These are phyloP conservation scores for Burhinus bistriatus DNA, from an alignment of 2,113 vertebrate species.

Conservation along the genomic window DNA sequence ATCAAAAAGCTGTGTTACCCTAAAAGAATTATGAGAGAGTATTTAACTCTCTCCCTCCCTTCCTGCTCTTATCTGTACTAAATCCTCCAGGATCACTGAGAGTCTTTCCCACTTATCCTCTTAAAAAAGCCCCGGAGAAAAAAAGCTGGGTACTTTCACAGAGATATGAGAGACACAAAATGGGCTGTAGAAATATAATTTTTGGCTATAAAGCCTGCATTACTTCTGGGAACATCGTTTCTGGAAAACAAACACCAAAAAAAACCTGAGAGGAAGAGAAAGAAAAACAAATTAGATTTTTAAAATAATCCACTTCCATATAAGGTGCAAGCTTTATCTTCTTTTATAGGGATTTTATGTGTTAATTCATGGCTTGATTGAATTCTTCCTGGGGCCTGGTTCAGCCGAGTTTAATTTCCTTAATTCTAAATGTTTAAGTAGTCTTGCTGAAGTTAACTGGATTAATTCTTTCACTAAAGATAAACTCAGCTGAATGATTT, in stretches of 20 bases:
- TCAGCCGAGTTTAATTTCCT: not conserved
- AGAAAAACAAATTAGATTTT: not conserved
- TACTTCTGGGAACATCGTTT: not conserved
- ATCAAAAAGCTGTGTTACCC: not conserved
- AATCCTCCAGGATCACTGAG: not conserved
- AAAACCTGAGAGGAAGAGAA: not conserved
- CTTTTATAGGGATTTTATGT: not conserved
- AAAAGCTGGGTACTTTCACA: not conserved
- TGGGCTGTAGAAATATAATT: not conserved
- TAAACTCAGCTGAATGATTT: not conserved
- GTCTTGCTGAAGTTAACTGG: not conserved
- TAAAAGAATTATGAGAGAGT: not conserved
- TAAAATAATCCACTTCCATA: not conserved
- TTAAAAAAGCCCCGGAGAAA: not conserved
- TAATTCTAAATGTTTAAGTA: not conserved
- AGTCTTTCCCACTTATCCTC: not conserved
- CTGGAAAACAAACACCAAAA: not conserved
- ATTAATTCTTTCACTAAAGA: not conserved
- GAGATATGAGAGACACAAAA: not conserved
- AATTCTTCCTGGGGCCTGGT: not conserved
- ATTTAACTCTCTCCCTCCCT: not conserved
- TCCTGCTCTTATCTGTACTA: not conserved
- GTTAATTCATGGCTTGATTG: not conserved
- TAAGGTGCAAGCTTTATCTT: not conserved
- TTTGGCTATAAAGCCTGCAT: not conserved